phyloP scores from a whole-genome alignment of 2,888 invertebrate genomes.

The Tachina lurida region DNA sequence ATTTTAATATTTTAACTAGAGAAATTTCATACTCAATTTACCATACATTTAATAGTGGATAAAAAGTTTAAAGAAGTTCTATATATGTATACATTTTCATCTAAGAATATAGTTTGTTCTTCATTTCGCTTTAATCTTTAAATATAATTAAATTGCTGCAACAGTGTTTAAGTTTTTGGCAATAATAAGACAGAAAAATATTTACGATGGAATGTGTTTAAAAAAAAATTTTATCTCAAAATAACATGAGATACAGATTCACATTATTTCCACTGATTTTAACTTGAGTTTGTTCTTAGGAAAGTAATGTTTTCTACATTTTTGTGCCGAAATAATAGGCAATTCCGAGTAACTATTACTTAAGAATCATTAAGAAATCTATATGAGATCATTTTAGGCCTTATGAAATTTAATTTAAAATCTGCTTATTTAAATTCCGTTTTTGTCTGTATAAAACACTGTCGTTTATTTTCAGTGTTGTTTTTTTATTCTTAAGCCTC shows the following conservation, averaged over 20 bases:
- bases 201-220: too few species aligned
- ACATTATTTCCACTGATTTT: too few species aligned
- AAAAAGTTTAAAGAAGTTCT: background rate
- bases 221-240: too few species aligned
- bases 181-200: too few species aligned
- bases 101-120: background rate
- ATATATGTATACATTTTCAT: background rate
- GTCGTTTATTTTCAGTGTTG: background rate
- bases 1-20: conserved; percentile 24
- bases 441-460: background rate
- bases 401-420: background rate
- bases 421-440: background rate
- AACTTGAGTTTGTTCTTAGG: too few species aligned
- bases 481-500: conserved; percentile 35
- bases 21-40: conserved; percentile 28
- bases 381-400: too few species aligned
- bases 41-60: background rate
- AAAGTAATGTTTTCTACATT: too few species aligned
- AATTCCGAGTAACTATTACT: too few species aligned
- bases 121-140: too few species aligned
- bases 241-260: too few species aligned
- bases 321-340: too few species aligned
- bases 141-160: background rate
- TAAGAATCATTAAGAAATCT: too few species aligned
- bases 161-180: background rate